Conservation (phyloP, 2,113 vertebrate species). For the Spea bombifrons region DNA sequence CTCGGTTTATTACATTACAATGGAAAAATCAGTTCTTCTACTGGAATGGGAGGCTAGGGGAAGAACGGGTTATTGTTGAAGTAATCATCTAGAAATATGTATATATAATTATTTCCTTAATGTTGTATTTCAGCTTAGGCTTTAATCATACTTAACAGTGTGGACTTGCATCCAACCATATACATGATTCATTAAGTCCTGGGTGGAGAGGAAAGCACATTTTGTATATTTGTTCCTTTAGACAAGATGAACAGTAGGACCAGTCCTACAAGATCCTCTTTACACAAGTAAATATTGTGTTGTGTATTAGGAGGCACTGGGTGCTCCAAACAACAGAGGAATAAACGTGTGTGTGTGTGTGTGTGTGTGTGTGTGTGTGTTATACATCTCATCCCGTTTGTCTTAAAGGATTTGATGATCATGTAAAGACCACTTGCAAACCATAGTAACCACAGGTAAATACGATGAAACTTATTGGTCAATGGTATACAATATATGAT, state of each 20-base stretch:
- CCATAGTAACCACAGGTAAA: too few relatives aligned
- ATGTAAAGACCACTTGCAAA: too few relatives aligned
- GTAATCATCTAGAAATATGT: conserved; percentile 6
- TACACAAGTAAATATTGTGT: neutral
- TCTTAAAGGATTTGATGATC: neutral
- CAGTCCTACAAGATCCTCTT: conserved; percentile 8
- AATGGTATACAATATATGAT: too few relatives aligned
- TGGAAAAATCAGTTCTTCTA: neutral
- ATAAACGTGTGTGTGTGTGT: neutral
- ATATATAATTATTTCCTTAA: neutral
- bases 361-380: neutral
- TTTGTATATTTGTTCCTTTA: neutral
- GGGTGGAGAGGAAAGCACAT: neutral
- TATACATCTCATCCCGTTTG: neutral
- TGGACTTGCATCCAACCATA: neutral
- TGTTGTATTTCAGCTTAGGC: conserved; percentile 1
- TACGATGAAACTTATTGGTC: too few relatives aligned
- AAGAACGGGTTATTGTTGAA: neutral
- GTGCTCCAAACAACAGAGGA: neutral
- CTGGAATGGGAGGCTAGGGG: neutral
- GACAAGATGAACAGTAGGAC: neutral
- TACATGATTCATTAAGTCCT: neutral
- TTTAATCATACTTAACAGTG: conserved; percentile 9
- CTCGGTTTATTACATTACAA: neutral
- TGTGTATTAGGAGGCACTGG: neutral